Base-by-base conservation (phyloP, 2,888 invertebrate species). In the Heliconius hortense region DNA sequence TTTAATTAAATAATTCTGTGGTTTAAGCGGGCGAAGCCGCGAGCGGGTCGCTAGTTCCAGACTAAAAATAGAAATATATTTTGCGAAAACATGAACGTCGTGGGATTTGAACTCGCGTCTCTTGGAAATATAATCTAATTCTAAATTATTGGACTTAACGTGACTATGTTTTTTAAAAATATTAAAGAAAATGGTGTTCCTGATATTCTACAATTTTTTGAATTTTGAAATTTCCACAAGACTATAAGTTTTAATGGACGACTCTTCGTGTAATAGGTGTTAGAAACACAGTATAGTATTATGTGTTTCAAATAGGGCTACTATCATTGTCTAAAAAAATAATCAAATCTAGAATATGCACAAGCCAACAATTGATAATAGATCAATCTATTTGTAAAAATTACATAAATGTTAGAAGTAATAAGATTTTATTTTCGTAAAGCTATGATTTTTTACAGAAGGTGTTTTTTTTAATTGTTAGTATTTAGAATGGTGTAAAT, bases 251-350 rank as follows among this genome's bases (percentile, higher is more conserved):
- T 69, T 31, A 24, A n/a, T 56, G 31, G n/a, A 31, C 56, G 13
- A 53, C 56, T 31, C n/a, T 69, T 56, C 28, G 35, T 69, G 53
- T 69, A 24, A n/a, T 56, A 56, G 31, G 13, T n/a, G 13, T 69
- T 31, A 69, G n/a, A 35, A 31, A 56, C 48, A 43, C 13, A 53
- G 2, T 48, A 48, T 11, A 31, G 21, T 35, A 10, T 31, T 26
- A 15, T 3, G 66, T 43, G 35, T 64, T 64, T 35, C 31, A 63
- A 35, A 31, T 63, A 63, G 21, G 8, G 63, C 21, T 31, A 15
- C 15, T 63, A 35, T 21, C 10, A 63, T 31, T 35, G 63, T 63
- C 26, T n/a, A n/a, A 39, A n/a, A 64, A 59, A 35, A 64, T 39
- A 64, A 39, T n/a, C 39, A n/a, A n/a, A 15, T 64, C n/a, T 39